phyloP scores from a whole-genome alignment of 2,888 invertebrate species.

The Invenusta paracnida region DNA sequence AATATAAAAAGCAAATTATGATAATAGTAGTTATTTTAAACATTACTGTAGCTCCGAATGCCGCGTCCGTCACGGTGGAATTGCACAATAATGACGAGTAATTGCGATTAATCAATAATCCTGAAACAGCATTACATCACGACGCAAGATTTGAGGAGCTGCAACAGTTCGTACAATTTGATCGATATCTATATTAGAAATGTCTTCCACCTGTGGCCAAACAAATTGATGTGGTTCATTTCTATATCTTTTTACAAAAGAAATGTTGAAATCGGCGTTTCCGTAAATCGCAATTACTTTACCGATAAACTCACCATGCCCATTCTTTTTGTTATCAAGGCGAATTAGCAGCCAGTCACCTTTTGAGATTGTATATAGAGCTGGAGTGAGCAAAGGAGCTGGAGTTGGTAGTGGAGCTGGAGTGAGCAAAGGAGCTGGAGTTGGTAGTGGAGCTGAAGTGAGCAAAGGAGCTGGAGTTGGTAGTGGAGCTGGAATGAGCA shows the following conservation, averaged over 20 bases:
- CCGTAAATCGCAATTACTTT: neutral
- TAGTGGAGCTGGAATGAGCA: neutral
- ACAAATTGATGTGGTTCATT: neutral
- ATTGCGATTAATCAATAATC: neutral
- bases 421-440: neutral
- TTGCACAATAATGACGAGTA: neutral
- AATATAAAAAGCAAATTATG: slow-evolving; percentile 23
- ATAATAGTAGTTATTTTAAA: slow-evolving; percentile 21
- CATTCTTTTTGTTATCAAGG: neutral
- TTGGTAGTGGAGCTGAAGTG: neutral
- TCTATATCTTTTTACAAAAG: neutral
- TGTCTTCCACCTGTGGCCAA: neutral
- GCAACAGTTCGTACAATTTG: neutral
- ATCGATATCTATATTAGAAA: neutral
- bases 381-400: neutral
- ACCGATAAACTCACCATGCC: neutral
- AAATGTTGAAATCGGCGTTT: neutral
- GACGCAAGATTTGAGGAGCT: neutral
- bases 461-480: neutral
- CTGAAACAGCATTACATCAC: neutral
- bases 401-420: neutral
- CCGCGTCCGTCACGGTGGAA: too few species aligned
- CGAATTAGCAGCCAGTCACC: neutral
- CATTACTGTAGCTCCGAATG: neutral
- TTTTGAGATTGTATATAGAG: neutral